Evolutionary conservation across 2,888 invertebrate genomes (phyloP).

Genomic region (Steinernema hermaphroditum): DNA sequence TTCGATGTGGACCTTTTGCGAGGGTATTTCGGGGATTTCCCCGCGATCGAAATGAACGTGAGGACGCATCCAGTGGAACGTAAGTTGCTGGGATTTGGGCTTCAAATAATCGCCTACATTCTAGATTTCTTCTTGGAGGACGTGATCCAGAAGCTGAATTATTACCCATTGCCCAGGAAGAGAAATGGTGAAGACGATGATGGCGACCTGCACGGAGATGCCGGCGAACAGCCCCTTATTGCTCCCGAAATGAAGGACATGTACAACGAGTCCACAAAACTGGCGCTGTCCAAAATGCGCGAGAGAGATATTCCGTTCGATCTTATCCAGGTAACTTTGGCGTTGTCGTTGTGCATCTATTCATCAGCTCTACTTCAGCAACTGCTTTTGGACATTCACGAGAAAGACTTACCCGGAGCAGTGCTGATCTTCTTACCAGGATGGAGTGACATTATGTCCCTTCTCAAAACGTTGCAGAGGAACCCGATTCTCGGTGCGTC

Average conservation of each 20-base stretch:
- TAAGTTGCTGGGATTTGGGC: conserved; percentile 39
- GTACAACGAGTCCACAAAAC: conserved; percentile 26
- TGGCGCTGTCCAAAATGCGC: conserved; percentile 70
- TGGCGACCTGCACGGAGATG: conserved; percentile 53
- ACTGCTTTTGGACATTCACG: conserved; percentile 71
- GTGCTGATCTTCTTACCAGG: conserved; percentile 91
- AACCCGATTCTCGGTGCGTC: conserved; percentile 75
- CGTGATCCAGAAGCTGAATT: conserved; percentile 82
- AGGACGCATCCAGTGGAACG: conserved; percentile 54
- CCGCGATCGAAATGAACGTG: conserved; percentile 81
- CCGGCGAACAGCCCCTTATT: conserved; percentile 11
- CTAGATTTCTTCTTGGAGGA: conserved; percentile 89
- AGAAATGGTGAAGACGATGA: conserved; percentile 8
- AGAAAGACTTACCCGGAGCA: conserved; percentile 77
- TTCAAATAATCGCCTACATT: conserved; percentile 27
- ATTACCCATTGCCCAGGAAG: conserved; percentile 75
- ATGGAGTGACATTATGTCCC: conserved; percentile 91
- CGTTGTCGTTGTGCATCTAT: conserved; percentile 29
- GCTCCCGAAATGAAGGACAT: neutral
- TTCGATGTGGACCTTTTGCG: conserved; percentile 91
- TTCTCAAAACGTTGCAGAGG: conserved; percentile 82
- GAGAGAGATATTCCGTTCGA: conserved; percentile 93
- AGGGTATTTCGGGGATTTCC: conserved; percentile 84
- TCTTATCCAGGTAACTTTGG: conserved; percentile 78
- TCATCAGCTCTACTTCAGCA: conserved; percentile 67